Base-by-base conservation (phyloP, 2,888 invertebrate genomes). In the Muschampia plurimacula region DNA sequence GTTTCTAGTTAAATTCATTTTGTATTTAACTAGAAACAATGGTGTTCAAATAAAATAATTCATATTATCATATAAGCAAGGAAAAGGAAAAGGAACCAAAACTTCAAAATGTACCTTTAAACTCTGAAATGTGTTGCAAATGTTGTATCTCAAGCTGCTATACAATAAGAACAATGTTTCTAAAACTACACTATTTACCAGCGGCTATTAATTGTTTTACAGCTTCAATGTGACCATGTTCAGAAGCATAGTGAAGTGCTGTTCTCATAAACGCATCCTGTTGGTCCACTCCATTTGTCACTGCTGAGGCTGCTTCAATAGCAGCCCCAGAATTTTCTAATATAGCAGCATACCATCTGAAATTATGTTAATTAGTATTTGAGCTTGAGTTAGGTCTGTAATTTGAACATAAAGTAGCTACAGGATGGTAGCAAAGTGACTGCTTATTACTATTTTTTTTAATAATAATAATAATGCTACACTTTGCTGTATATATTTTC, bases 291-390 rank as follows among this genome's bases (percentile, higher is more conserved):
- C 96, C 95, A 85, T 94, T 86, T 69, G 88, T 90, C 73, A 93
- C 81, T 76, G 89, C 85, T 66, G 93, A 88, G 15, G 92, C 93
- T 72, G 90, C 89, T 39, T 93, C 92, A 78, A 95, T 87, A 1
- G 94, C 91, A 74, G 95, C 93, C 2, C 95, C 96, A 1, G 96
- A 97, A 74, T 95, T 95, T 82, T 96, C 97, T 77, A 97, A 91
- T 80, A 97, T 96, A 78, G 96, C 95, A 22, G 97, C 97, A 91
- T 97, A 97, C 96, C 97, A 97, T 81, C 96, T 95, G 82, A 92
- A 96, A 78, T 95, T 39, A 39, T 39, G 39, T 39, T 39, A 7
- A 39, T n/a, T n/a, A n/a, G n/a, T n/a, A n/a, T n/a, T n/a, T n/a
- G n/a, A n/a, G n/a, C n/a, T n/a, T n/a, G n/a, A n/a, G n/a, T n/a